Evolutionary conservation across 53 echinoderm and acorn worm genomes (phyloP), one percentile per base, ranked within the genome.

Genomic region (Zoroaster sp.): DNA sequence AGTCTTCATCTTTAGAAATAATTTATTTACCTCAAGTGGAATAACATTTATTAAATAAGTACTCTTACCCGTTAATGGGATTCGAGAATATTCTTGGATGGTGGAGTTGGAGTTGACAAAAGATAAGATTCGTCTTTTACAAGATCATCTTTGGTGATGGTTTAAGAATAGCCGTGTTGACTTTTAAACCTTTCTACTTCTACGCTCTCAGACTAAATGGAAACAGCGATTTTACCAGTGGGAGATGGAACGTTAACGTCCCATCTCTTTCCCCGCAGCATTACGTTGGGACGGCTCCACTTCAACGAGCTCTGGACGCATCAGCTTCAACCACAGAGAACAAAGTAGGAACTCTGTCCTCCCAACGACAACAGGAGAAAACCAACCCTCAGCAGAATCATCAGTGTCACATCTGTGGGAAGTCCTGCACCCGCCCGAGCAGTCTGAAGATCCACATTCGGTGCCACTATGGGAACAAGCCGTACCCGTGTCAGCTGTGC

Each of bases 381-480:
- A 59, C 63, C 72, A 18, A 66, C 0, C 23, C 13, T 34, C 17
- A 28, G 33, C 70, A 71, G 36, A 74, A 21, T 17, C 87, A 87
- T 54, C 52, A 72, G 37, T 96, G 96, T 35, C 87, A 72, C 28
- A 78, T 94, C 59, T 96, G 96, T 73, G 87, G 91, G 3, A 96
- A 96, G 89, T 39, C 87, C 5, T 96, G 90, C 87, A 92, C 93
- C 35, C 93, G 94, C 25, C 94, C 94, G 38, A 92, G 91, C 32
- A 91, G 91, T 39, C 90, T 96, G 72, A 93, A 88, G 77, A 93
- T 94, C 38, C 96, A 96, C 77, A 43, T 93, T 9, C 91, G 94
- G 53, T 87, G 90, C 36, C 94, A 94, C 83, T 77, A 82, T 39
- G 92, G 94, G 14, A 72, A 92, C 44, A 92, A 92, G 21, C 92